A percentile compares a stretch with the other conserved stretches of the same genome.
Conservation (phyloP, 2,888 invertebrate species). For the Ectemnius lituratus region DNA sequence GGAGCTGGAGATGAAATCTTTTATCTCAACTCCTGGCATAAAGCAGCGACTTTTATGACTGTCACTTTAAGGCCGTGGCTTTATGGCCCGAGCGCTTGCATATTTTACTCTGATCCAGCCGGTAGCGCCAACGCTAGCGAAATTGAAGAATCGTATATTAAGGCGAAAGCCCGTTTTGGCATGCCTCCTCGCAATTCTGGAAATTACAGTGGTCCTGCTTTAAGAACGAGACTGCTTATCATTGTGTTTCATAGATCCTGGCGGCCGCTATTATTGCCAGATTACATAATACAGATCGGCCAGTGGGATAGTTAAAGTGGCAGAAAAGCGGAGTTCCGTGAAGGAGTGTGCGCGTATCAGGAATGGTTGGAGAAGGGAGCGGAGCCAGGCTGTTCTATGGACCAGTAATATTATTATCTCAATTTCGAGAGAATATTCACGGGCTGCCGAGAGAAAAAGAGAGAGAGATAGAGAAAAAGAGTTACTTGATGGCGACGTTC, state of each 20-base stretch:
- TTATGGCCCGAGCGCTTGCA: conserved; percentile 65
- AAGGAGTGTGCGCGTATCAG: not conserved
- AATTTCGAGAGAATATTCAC: conserved; percentile 52
- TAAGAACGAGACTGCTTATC: conserved; percentile 14
- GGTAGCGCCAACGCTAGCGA: conserved; percentile 42
- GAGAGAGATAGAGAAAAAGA: conserved; percentile 8
- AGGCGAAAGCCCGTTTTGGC: conserved; percentile 53
- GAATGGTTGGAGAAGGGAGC: conserved; percentile 3
- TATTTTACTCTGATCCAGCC: conserved; percentile 62
- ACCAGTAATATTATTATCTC: conserved; percentile 49
- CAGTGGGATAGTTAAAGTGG: not conserved
- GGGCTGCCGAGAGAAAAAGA: conserved; percentile 25
- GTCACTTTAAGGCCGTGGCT: conserved; percentile 67
- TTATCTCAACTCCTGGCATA: conserved; percentile 61
- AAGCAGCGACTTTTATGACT: conserved; percentile 68
- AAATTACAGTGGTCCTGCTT: conserved; percentile 45
- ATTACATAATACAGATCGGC: not conserved
- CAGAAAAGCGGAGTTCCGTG: conserved; percentile 22
- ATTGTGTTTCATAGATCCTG: not conserved
- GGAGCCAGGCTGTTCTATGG: conserved; percentile 16
- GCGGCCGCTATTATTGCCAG: not conserved
- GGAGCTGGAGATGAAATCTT: conserved; percentile 63
- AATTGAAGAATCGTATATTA: conserved; percentile 65
- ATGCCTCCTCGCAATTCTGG: conserved; percentile 44
- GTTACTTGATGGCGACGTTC: conserved; percentile 44